phyloP scores from a whole-genome alignment of 2,113 vertebrate species.

The human region GRCh38 chr1:56452001-56452500 shows the following conservation, averaged over 20 bases:
- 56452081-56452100: not conserved
- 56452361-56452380: conserved; percentile 41
- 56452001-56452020: not conserved
- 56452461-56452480: conserved; percentile 22
- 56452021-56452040: not conserved
- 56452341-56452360: not conserved
- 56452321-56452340: not conserved
- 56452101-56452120: not conserved
- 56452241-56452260: not conserved
- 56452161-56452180: not conserved
- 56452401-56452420: conserved; percentile 52
- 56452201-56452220: not conserved
- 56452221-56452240: not conserved
- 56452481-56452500: not conserved
- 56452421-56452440: conserved; percentile 47
- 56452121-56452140: not conserved
- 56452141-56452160: not conserved
- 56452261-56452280: not conserved
- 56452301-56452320: not conserved
- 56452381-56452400: conserved; percentile 10
- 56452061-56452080: not conserved
- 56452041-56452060: not conserved
- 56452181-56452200: not conserved
- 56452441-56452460: conserved; percentile 53
- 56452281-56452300: not conserved